Evolutionary conservation across 2,888 invertebrate species (phyloP), one percentile per base, ranked within the genome.

Genomic region (Acleris literana): DNA sequence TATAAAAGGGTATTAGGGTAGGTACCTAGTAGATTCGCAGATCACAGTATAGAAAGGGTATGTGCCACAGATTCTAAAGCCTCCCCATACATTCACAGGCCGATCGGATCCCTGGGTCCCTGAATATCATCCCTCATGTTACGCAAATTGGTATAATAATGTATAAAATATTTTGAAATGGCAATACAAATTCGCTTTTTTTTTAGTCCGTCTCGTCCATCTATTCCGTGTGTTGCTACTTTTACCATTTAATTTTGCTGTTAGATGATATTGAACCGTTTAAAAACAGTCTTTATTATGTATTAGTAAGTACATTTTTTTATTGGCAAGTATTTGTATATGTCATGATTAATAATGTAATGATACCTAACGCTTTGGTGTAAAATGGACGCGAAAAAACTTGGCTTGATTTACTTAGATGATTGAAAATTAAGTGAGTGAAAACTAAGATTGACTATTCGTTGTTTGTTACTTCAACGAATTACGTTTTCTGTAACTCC

Each of bases 361-460:
- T 52, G 2, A 48, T 39, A 18, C 25, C 18, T 18, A n/a, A 25
- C 48, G 16, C 7, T 52, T n/a, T 16, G 17, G 62, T 48, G 11
- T 61, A 66, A 66, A 66, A 66, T 66, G 66, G 66, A 66, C 66
- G 66, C 66, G 62, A 57, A 66, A 61, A 66, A 53, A 66, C 52
- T 65, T 61, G 60, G 66, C 66, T 62, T 66, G 57, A 53, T 57
- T 61, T 61, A 66, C 52, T 66, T 66, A 52, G 56, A 61, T 66
- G 51, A 66, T 33, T 61, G 61, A 43, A 57, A 52, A 48, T 46
- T 61, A 52, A 66, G 33, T 62, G 48, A 57, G 63, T 58, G 63
- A 64, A 66, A 52, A 48, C 48, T 48, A 18, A 55, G 49, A 43
- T 55, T 56, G 17, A 49, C 39, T 22, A 46, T 33, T 56, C 25